A percentile compares a stretch with the other conserved stretches of the same genome.
phyloP scores from a whole-genome alignment of 2,113 vertebrate genomes.

The Danionella cerebrum region DNA sequence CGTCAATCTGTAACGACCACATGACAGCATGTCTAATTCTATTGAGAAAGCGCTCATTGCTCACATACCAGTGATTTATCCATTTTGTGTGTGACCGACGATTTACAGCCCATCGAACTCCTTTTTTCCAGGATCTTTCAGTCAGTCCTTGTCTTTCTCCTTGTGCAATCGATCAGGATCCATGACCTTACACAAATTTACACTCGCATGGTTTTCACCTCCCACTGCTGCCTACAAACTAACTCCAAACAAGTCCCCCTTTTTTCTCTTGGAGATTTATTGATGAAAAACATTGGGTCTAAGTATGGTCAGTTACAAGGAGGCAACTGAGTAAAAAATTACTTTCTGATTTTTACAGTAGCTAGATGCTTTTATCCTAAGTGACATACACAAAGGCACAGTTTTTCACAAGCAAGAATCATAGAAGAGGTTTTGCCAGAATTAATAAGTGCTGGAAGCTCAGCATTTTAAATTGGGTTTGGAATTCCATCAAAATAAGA shows the following conservation, averaged over 20 bases:
- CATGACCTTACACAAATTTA: slow-evolving; percentile 45
- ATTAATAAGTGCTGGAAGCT: too few relatives aligned
- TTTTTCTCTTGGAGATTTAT: neutral
- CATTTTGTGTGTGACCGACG: slow-evolving; percentile 43
- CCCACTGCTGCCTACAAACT: slow-evolving; percentile 59
- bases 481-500: too few relatives aligned
- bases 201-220: slow-evolving; percentile 52
- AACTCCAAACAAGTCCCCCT: slow-evolving; percentile 11
- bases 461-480: too few relatives aligned
- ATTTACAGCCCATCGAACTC: slow-evolving; percentile 37
- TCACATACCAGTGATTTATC: slow-evolving; percentile 43
- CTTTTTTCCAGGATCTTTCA: slow-evolving; percentile 24
- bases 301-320: neutral
- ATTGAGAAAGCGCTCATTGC: slow-evolving; percentile 37
- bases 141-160: slow-evolving; percentile 8
- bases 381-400: too few relatives aligned
- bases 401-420: too few relatives aligned
- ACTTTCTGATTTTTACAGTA: too few relatives aligned
- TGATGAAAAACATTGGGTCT: neutral
- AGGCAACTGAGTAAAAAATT: too few relatives aligned
- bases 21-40: slow-evolving; percentile 46
- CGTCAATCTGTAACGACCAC: slow-evolving; percentile 44
- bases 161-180: slow-evolving; percentile 54
- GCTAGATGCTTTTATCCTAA: too few relatives aligned
- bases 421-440: too few relatives aligned